Conservation (phyloP, 2,113 vertebrate species). For the Sterrhoptilus dennistouni region DNA sequence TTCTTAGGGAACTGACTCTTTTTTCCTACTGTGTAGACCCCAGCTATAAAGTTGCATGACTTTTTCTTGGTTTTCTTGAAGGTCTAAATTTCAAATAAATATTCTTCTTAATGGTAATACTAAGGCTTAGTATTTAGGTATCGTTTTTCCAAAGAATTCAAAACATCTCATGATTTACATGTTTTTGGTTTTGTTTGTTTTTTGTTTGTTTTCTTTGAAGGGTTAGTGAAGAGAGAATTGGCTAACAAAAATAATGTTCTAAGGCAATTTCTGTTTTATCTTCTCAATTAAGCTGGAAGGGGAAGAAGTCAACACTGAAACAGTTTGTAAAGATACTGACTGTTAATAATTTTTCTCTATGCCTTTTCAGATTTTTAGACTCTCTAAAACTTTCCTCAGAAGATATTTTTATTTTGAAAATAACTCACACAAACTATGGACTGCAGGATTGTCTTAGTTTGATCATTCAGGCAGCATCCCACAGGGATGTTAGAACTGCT, state of each 20-base stretch:
- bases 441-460: conserved; percentile 83
- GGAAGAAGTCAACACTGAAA: not conserved
- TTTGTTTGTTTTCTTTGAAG: not conserved
- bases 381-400: conserved; percentile 80
- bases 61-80: not conserved
- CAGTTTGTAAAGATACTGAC: not conserved
- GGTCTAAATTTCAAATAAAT: not conserved
- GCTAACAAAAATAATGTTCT: not conserved
- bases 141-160: not conserved
- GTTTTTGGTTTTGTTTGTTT: not conserved
- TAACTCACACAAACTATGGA: conserved; percentile 72
- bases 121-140: not conserved
- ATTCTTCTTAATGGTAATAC: not conserved
- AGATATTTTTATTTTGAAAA: conserved; percentile 77
- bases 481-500: conserved; percentile 83
- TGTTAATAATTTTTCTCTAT: not conserved
- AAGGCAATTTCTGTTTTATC: not conserved
- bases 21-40: not conserved
- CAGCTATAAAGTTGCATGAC: not conserved
- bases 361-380: conserved; percentile 78
- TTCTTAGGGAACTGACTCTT: not conserved
- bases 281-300: not conserved
- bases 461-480: conserved; percentile 80
- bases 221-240: not conserved
- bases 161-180: not conserved